Base-by-base conservation (phyloP, 2,888 invertebrate genomes). In the Himalopsyche tibetana region DNA sequence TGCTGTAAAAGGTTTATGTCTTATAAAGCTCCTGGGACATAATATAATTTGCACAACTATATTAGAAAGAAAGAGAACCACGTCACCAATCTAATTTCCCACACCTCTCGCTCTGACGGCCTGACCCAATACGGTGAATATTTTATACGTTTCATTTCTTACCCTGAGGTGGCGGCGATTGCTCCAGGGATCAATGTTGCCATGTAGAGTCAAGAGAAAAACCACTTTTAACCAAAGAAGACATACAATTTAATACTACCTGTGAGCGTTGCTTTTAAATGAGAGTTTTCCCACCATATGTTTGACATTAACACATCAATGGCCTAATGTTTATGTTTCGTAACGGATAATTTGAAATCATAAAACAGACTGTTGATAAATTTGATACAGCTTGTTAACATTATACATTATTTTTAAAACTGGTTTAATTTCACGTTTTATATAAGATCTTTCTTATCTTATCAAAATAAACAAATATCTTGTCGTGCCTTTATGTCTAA, bases 71-170 rank as follows among this genome's bases (percentile, higher is more conserved):
- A 74, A 28, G 74, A 74, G 74, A 74, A 38, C 12, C 28, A 36
- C 40, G 85, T 74, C 82, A 82, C 85, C 82, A 42, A 85, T 85
- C 85, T 85, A 85, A 85, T 85, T 85, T 84, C 56, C 82, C 36
- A 74, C 74, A 38, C 82, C 80, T 63, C 80, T 28, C 28, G 55
- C 82, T 63, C 63, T 63, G 63, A 63, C 63, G 19, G 63, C 19
- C 55, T 82, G 42, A 80, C 82, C 82, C 81, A 40, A 74, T 69
- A 45, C 51, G 51, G 28, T 85, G 80, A 85, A 85, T 85, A 82
- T 85, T 85, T 85, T 40, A 85, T 28, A 45, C 40, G 82, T 85
- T 85, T 82, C 82, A 85, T 85, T 82, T 85, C 85, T 85, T 82
- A 79, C 74, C 80, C 56, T 40, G 80, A 83, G 69, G 83, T 83